These are phyloP conservation scores for Limonius californicus DNA, from an alignment of 1,140 invertebrate species.

Conservation along the genomic window DNA sequence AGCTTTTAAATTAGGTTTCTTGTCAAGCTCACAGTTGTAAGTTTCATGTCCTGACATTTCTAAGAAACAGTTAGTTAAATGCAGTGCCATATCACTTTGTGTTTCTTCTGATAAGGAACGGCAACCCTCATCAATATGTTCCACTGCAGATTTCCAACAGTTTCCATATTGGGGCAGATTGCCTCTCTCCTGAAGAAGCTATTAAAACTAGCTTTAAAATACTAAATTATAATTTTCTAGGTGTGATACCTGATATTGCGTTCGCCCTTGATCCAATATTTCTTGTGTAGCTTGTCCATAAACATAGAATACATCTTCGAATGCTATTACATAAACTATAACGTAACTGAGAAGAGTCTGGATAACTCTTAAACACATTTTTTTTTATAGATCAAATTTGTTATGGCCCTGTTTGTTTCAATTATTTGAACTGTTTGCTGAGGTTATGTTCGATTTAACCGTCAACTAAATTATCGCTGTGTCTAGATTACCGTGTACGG, in stretches of 20 bases:
- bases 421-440: too few relatives aligned
- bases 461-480: too few relatives aligned
- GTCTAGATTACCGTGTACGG: too few relatives aligned
- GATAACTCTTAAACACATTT: too few relatives aligned
- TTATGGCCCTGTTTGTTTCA: too few relatives aligned
- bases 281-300: conserved; percentile 26
- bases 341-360: too few relatives aligned
- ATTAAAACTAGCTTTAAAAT: too few relatives aligned
- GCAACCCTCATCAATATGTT: conserved; percentile 54
- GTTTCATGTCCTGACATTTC: conserved; percentile 54
- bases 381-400: too few relatives aligned
- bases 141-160: conserved; percentile 61
- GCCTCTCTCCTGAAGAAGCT: conserved; percentile 37
- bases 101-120: conserved; percentile 56
- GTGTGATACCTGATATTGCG: conserved; percentile 42
- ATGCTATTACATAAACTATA: conserved; percentile 19
- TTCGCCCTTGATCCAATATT: conserved; percentile 39
- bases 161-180: conserved; percentile 54
- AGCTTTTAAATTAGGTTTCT: conserved; percentile 44
- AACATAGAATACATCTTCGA: conserved; percentile 26
- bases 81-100: conserved; percentile 58
- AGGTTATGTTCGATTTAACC: too few relatives aligned
- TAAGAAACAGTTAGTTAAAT: conserved; percentile 66
- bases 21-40: conserved; percentile 52
- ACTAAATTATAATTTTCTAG: too few relatives aligned